Evolutionary conservation across 2,113 vertebrate genomes (phyloP), one percentile per base, ranked within the genome.

Genomic region (Bombycilla garrulus): DNA sequence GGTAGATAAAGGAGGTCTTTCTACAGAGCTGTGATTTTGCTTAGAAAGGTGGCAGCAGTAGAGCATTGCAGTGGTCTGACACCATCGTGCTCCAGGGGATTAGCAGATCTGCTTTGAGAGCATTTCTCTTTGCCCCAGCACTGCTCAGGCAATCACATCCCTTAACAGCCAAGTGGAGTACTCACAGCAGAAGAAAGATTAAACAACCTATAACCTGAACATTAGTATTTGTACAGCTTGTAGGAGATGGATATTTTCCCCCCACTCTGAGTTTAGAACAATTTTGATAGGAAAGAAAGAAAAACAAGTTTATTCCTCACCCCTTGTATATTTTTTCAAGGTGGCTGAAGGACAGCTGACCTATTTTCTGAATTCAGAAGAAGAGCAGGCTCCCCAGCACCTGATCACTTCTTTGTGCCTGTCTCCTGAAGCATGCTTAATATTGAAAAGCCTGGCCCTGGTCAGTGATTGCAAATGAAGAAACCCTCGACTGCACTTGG

Each of bases 361-460:
- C 96, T 92, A 86, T 93, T 95, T 96, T 94, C 76, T 28, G 56
- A 73, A 76, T 66, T 86, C 82, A 44, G 42, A 38, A 58, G 54
- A 9, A 58, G 38, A 73, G 72, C 67, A 86, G 64, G 26, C 64
- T 94, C 47, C 48, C 48, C 56, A 92, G 82, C 94, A 93, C 86
- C 91, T 92, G 96, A 96, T 38, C 11, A 12, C 44, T 73, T 86
- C 88, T 94, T 94, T 96, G 94, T 96, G 91, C 60, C 51, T 88
- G 85, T 74, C 58, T 72, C 72, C 64, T 78, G 86, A 88, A 88
- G 91, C 95, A 62, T 94, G 82, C 35, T 86, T 81, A 88, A 78
- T 51, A 28, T 57, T 77, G 70, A 94, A 87, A 93, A 51, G 51
- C 53, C 69, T 91, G 85, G 35, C 79, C 48, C 54, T 76, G 73